phyloP scores from a whole-genome alignment of 2,797 vertebrate genomes.

The Tarsius wallacei region DNA sequence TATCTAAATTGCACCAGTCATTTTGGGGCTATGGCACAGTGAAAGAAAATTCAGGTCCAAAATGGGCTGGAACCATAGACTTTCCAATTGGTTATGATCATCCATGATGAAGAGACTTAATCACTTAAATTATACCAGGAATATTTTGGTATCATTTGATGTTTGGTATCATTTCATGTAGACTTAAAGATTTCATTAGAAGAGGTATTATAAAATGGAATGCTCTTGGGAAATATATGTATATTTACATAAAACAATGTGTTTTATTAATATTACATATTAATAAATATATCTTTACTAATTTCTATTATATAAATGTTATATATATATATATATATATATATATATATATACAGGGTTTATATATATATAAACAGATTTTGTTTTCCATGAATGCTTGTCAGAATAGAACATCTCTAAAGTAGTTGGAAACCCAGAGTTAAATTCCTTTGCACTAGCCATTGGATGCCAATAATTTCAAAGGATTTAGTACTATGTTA shows the following conservation, averaged over 20 bases:
- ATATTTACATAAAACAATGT: too few relatives aligned
- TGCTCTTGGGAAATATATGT: not conserved
- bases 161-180: constrained; percentile 36
- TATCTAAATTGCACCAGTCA: not conserved
- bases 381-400: constrained; percentile 7
- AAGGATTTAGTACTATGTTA: not conserved
- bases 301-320: not conserved
- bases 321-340: not conserved
- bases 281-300: not conserved
- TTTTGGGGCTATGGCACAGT: not conserved
- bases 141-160: not conserved
- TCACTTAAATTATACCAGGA: not conserved
- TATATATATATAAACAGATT: not conserved
- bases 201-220: not conserved
- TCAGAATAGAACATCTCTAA: not conserved
- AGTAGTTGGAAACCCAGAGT: constrained; percentile 26
- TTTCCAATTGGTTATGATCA: not conserved
- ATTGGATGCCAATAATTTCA: not conserved
- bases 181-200: not conserved
- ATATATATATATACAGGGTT: not conserved
- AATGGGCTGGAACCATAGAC: not conserved
- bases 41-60: constrained; percentile 14
- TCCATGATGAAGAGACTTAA: not conserved
- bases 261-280: not conserved
- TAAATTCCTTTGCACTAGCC: constrained; percentile 7